Evolutionary conservation across 1,140 invertebrate species (phyloP), one percentile per base, ranked within the genome.

Genomic region (Cotesia chilonis): DNA sequence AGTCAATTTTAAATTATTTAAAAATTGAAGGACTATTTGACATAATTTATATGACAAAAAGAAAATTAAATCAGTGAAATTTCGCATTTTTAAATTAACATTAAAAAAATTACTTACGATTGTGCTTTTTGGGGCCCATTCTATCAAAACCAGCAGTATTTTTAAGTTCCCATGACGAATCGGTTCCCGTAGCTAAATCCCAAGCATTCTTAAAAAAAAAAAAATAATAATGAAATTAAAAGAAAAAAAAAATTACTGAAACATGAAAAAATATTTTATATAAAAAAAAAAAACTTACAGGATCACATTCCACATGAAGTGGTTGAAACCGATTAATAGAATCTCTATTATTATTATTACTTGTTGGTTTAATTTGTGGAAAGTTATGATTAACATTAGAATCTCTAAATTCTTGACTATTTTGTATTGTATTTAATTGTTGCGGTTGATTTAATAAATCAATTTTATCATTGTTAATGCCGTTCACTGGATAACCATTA

Each of bases 251-350:
- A 10, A 54, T 73, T 59, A 52, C 20, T 54, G 7, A 72, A 7
- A 12, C 4, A 12, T 20, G 9, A 51, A 66, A 66, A 68, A 68
- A 17, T 14, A 69, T 35, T 36, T 47, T 3, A 14, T 57, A 7
- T 37, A 57, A 37, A 72, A 57, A 55, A 68, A 70, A 75, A 76
- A 73, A 60, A 89, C 90, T 88, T 88, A 93, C 92, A 75, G 89
- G 88, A 84, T 92, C 90, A 68, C 92, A 90, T 70, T 92, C 88
- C 60, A 93, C 87, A 68, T 89, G 87, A 70, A 92, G 86, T 10
- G 90, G 90, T 60, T 76, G 65, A 14, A 74, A 72, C 1, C 14
- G 54, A 47, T 77, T 52, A 75, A 54, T 20, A 17, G 12, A 28
- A 51, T 10, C n/a, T 41, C 12, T 60, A 51, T 37, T 14, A 14